Evolutionary conservation across 2,797 vertebrate species (phyloP), one percentile per base, ranked within the genome.

Genomic region (Pantherophis vulpinus): DNA sequence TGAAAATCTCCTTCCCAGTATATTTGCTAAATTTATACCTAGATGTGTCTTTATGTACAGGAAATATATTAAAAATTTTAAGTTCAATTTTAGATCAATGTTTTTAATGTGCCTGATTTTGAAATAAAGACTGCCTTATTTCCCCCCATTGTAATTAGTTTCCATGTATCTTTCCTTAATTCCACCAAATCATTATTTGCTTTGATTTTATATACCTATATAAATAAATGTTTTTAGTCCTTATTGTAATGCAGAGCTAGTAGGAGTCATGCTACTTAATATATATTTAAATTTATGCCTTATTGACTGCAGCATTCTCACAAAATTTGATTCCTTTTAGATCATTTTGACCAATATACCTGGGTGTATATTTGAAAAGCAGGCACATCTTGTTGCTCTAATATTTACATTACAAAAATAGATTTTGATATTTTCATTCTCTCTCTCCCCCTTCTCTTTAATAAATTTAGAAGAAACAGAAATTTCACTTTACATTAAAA

Each of bases 401-500:
- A 90, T 66, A 66, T 18, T 70, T 13, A 13, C 16, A 66, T 90
- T 55, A 11, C n/a, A 88, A 59, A 87, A 88, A 58, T 37, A 88
- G 88, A 60, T 90, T 54, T 54, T 66, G 5, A n/a, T 54, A 63
- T 63, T 63, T 90, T 61, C 61, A 66, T 63, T 29, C 60, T 60
- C 59, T 25, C 59, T 25, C 59, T 25, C 59, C 23, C 59, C 7
- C 58, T 58, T 42, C 42, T 16, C 1, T 61, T 25, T 27, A 10
- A 86, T n/a, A 93, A 42, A 90, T 92, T 2, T 32, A 86, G 51
- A 42, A 51, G 95, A 14, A 29, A 92, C 86, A 87, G 94, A 90
- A 79, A 93, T 89, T 93, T 63, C 89, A 92, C 7, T 8, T 23
- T 95, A 60, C 32, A 94, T 4, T 79, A 94, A 87, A 96, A 96